Base-by-base conservation (phyloP, 2,113 vertebrate species). In the Thermophis baileyi region DNA sequence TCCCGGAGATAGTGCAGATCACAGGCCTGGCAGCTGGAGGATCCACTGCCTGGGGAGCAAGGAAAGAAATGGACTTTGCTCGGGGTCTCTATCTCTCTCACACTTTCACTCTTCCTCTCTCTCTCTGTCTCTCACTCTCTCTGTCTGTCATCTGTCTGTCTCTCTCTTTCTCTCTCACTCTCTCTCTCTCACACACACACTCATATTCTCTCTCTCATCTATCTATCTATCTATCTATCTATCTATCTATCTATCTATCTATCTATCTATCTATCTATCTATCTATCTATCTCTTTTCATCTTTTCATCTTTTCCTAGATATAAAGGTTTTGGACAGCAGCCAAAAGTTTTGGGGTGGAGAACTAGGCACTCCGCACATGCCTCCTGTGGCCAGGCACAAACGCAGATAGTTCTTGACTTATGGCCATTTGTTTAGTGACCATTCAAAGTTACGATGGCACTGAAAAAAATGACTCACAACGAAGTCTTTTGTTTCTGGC, bases 1-100 rank as follows among this genome's bases (percentile, higher is more conserved):
- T 96, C 97, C 35, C 94, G 91, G 6, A 95, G 90, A 46, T 93
- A 91, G 40, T 94, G 93, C 92, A 95, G 94, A 63, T 97, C 94
- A 90, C 97, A 97, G 90, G 96, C 90, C 89, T 95, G 93, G 95
- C 97, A 96, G 95, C 94, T 91, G 88, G 95, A 95, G 44, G 92
- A 91, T 40, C 94, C 93, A 40, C 87, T 90, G 88, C 89, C 97
- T 97, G 91, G 53, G 40, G 86, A 44, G 2, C 0, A 22, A 51
- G 18, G 12, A 25, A 63, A 44, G 14, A 35, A 92, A 25, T 1
- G 3, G 40, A 12, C 24, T 55, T 30, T 11, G 24, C 6, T 53
- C 47, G 1, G 0, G 4, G 0, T 30, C 25, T 60, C 57, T 60
- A 1, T 10, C 60, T 63, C 25, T 60, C 25, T 25, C 51, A 16